A percentile compares a stretch with the other conserved stretches of the same genome.
Conservation (phyloP, 2,888 invertebrate species). For the Cheilosia urbana region DNA sequence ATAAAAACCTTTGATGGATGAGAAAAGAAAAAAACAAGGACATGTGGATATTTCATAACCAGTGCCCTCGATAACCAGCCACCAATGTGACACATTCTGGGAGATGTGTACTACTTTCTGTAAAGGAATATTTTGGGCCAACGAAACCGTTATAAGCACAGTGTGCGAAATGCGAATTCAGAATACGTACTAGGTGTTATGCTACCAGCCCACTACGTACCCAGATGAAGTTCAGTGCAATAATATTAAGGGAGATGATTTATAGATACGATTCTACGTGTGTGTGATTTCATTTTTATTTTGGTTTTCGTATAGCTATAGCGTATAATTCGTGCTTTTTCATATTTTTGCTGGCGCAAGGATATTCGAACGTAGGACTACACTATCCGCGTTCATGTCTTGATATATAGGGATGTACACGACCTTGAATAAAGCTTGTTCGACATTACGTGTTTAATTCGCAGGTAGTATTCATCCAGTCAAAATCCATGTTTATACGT, state of each 20-base stretch:
- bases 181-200: no score
- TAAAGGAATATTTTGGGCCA: no score
- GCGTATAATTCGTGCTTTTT: constrained; percentile 5
- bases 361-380: background rate
- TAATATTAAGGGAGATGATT: constrained; percentile 9
- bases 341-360: constrained; percentile 15
- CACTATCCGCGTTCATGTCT: background rate
- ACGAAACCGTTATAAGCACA: no score
- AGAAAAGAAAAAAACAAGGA: no score
- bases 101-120: no score
- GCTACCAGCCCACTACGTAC: no score
- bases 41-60: no score
- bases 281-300: background rate
- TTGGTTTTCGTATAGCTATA: background rate
- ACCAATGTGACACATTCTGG: no score
- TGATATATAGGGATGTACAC: background rate
- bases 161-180: no score
- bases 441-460: constrained; percentile 2
- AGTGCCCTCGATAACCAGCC: no score
- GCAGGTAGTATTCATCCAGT: background rate
- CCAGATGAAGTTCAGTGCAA: background rate
- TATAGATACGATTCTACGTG: background rate
- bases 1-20: no score
- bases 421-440: constrained; percentile 4
- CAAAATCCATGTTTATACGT: background rate